Evolutionary conservation across 2,113 vertebrate species (phyloP), one percentile per base, ranked within the genome.

Genomic region (Myotis davidii): DNA sequence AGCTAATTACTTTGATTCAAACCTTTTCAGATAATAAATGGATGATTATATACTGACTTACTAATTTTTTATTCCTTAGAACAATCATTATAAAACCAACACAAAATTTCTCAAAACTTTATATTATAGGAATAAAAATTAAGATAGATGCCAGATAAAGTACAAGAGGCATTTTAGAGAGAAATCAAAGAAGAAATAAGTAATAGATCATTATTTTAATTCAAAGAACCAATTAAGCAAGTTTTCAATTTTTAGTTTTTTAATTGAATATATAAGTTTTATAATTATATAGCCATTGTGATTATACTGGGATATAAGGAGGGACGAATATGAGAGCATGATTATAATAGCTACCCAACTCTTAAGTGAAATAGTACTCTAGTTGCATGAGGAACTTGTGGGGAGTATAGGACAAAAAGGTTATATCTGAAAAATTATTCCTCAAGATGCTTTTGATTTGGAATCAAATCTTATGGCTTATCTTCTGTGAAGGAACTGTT

Each of bases 311-410:
- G 10, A 59, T 67, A 32, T 50, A 87, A 54, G 32, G 1, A 73
- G 29, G 4, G 65, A 67, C 18, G 13, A 90, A 6, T 37, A 16
- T 6, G 8, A 94, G 3, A 23, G 2, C 45, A 42, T 70, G 20
- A 74, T 92, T 0, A 84, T 32, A 73, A 93, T 78, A 93, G 61
- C 39, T 34, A 61, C 0, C 5, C 3, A 89, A 4, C 39, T 94
- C 34, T 72, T 91, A 70, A 88, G 20, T 42, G 39, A 48, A 81
- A 17, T 61, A 25, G 45, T 67, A 76, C 67, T 93, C 17, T 37
- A 21, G 42, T 2, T 56, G 2, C 6, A 11, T 56, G 4, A 2
- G 20, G 48, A n/a, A 21, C 1, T 27, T 61, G 0, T 81, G n/a
- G 4, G 39, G 17, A 64, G 4, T 34, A 17, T 12, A 84, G n/a